Evolutionary conservation across 2,888 invertebrate genomes (phyloP).

Genomic region (Elysia crispata): DNA sequence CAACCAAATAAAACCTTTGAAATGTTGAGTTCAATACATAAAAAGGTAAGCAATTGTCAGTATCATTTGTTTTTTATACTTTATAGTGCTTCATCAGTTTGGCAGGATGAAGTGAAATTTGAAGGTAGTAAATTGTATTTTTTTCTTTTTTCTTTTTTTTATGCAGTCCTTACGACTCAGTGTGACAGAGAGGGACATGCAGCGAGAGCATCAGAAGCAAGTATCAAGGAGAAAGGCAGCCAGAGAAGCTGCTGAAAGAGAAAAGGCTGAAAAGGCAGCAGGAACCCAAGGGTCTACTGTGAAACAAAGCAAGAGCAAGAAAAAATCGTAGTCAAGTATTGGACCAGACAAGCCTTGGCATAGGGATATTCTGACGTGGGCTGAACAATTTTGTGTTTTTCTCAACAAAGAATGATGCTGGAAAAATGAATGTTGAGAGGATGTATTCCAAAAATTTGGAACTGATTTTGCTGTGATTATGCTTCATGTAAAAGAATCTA

Average conservation of each 20-base stretch:
- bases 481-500: too few species aligned
- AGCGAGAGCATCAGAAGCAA: slow-evolving; percentile 92
- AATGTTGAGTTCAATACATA: too few species aligned
- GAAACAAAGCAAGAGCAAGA: slow-evolving; percentile 28
- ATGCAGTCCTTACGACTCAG: slow-evolving; percentile 81
- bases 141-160: background rate
- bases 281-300: background rate
- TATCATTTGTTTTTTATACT: too few species aligned
- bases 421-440: too few species aligned
- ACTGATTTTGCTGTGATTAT: too few species aligned
- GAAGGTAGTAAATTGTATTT: background rate
- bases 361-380: background rate
- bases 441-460: too few species aligned
- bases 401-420: too few species aligned
- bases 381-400: background rate
- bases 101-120: background rate
- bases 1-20: too few species aligned
- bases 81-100: background rate
- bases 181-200: slow-evolving; percentile 92
- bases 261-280: background rate
- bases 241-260: slow-evolving; percentile 54
- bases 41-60: too few species aligned
- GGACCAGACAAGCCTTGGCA: background rate
- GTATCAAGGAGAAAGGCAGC: slow-evolving; percentile 64
- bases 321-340: background rate